These are phyloP conservation scores for Xanthostigma xanthostigma DNA, from an alignment of 2,888 invertebrate species.

Conservation along the genomic window DNA sequence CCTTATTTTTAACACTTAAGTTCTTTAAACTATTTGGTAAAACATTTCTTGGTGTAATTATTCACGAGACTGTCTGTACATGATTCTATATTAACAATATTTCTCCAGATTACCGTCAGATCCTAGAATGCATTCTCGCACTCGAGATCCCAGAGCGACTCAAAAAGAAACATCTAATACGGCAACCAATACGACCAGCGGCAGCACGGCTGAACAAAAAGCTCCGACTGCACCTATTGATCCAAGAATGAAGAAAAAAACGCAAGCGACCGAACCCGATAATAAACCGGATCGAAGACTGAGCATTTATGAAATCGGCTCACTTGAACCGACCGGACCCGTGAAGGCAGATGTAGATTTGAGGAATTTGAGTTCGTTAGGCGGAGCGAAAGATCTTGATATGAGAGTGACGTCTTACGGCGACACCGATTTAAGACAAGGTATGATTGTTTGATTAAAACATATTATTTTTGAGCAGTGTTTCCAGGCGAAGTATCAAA, in stretches of 20 bases:
- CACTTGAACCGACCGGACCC: conserved; percentile 35
- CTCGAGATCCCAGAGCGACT: neutral
- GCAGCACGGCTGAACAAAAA: no score
- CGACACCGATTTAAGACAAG: conserved; percentile 44
- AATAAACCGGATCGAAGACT: conserved; percentile 24
- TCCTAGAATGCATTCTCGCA: no score
- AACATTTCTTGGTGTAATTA: no score
- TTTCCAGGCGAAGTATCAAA: no score
- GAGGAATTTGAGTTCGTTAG: conserved; percentile 17
- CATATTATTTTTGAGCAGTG: no score
- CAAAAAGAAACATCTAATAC: neutral
- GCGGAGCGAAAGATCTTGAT: conserved; percentile 32
- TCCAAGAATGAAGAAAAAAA: conserved; percentile 11
- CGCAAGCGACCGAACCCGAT: conserved; percentile 8
- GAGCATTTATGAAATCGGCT: conserved; percentile 44
- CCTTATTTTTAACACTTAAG: no score
- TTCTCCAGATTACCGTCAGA: no score
- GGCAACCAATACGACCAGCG: no score
- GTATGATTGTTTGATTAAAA: no score
- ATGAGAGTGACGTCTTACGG: conserved; percentile 40
- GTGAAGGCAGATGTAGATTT: conserved; percentile 37
- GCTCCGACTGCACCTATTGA: conserved; percentile 9
- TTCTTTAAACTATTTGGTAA: no score
- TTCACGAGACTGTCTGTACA: no score
- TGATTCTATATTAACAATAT: no score